Evolutionary conservation across 2,113 vertebrate genomes (phyloP).

Genomic region (Glaucomys volans): DNA sequence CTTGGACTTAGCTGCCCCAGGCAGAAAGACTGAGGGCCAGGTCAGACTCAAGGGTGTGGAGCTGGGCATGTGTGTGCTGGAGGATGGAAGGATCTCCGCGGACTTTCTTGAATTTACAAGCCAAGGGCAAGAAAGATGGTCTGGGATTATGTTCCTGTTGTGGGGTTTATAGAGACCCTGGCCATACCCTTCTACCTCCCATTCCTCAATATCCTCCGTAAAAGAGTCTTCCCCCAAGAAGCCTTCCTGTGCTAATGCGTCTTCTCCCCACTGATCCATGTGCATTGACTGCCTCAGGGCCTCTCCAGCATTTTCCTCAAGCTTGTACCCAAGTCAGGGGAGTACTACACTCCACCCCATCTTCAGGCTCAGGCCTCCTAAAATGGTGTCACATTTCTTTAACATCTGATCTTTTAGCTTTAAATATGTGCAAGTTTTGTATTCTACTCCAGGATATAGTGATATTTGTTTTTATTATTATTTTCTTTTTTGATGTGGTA

Average conservation of each 20-base stretch:
- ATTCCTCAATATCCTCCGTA: background rate
- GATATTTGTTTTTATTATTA: background rate
- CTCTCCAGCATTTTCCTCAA: background rate
- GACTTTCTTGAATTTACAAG: background rate
- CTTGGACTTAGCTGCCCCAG: background rate
- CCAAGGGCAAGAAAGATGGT: conserved; percentile 17
- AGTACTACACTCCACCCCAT: background rate
- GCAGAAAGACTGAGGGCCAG: conserved; percentile 2
- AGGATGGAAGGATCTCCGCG: background rate
- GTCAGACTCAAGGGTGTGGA: background rate
- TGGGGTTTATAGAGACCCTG: background rate
- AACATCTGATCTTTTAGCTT: background rate
- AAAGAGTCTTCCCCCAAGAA: conserved; percentile 36
- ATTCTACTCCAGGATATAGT: background rate
- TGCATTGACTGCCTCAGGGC: background rate
- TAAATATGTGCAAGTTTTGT: background rate
- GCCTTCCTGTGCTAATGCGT: background rate
- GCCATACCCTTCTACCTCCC: background rate
- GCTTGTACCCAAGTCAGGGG: background rate
- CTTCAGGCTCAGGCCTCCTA: background rate
- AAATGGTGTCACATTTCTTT: background rate
- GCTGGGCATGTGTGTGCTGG: background rate
- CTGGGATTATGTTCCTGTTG: background rate
- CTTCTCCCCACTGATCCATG: background rate
- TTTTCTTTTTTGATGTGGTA: too few species aligned